phyloP scores from a whole-genome alignment of 2,888 invertebrate species.

The Machimus atricapillus region DNA sequence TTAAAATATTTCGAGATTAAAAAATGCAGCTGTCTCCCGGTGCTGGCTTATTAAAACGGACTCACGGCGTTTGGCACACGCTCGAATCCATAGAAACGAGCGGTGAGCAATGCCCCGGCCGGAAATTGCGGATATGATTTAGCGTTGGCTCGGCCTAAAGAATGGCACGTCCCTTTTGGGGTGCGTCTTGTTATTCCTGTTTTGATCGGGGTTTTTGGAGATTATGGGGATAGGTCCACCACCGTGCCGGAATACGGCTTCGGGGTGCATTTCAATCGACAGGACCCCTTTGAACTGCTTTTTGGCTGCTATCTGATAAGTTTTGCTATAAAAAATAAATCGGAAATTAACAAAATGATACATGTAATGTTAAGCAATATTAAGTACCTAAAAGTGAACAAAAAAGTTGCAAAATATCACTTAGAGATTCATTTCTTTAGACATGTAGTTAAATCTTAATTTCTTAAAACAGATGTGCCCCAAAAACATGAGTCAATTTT shows the following conservation, averaged over 20 bases:
- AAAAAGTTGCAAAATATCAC: too few relatives aligned
- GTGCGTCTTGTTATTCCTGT: not conserved
- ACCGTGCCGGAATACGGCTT: not conserved
- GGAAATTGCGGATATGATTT: slow-evolving; percentile 34
- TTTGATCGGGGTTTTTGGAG: not conserved
- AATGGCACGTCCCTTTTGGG: not conserved
- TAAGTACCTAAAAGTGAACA: too few relatives aligned
- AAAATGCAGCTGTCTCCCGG: slow-evolving; percentile 31
- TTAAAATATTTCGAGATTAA: slow-evolving; percentile 20
- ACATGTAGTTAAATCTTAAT: too few relatives aligned
- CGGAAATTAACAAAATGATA: not conserved
- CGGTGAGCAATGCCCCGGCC: not conserved
- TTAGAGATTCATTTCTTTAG: too few relatives aligned
- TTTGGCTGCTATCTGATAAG: not conserved
- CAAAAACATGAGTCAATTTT: too few relatives aligned
- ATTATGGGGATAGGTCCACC: not conserved
- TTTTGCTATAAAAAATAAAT: not conserved
- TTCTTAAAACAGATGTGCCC: too few relatives aligned
- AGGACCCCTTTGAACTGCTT: not conserved
- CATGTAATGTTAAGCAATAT: not conserved
- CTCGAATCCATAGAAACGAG: slow-evolving; percentile 18
- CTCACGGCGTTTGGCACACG: slow-evolving; percentile 18
- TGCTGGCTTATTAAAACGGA: slow-evolving; percentile 18
- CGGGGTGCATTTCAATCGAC: not conserved
- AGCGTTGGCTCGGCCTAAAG: not conserved